Evolutionary conservation across 2,888 invertebrate species (phyloP), one percentile per base, ranked within the genome.

Genomic region (Pimpla rufipes): DNA sequence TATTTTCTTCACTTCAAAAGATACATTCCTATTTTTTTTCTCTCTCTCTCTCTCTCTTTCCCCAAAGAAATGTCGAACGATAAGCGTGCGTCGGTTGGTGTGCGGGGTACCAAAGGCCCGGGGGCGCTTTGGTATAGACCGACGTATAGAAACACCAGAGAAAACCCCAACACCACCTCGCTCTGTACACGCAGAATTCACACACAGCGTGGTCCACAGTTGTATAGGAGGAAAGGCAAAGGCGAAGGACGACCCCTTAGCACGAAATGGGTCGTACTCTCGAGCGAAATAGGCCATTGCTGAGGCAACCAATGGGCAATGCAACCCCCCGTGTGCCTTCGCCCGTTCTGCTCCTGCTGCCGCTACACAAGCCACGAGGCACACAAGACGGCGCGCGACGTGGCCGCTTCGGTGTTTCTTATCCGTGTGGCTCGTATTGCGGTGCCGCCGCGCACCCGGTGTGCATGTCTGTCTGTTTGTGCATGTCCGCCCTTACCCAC

Each of bases 241-340:
- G 37, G 78, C 79, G 67, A 84, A 85, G 84, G 87, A 88, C 87
- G 88, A 86, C 89, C 89, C 88, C 89, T 90, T 88, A 86, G 87
- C 85, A 87, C 88, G 86, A 89, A 91, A 91, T 91, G 90, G 90
- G 90, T 91, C 90, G 90, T 91, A 89, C 89, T 89, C 91, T 90
- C 88, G 87, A 90, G 88, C 87, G 88, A 89, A 91, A 91, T 91
- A 90, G 91, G 89, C 91, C 90, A 91, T 91, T 90, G 88, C 90
- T 88, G 89, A 88, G 90, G 88, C 89, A 89, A 86, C 88, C 90
- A 90, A 91, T 90, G 90, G 90, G 89, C 89, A 89, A 90, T 91
- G 90, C 85, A 81, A 85, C 67, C 78, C 64, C n/a, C 50, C 59
- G 66, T 77, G 76, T 62, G 76, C 71, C 62, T 71, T 73, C 37